Percentiles rank a stretch among this genome's conserved stretches.
phyloP scores from a whole-genome alignment of 23 tunicate genomes.

The Diplosoma virens region DNA sequence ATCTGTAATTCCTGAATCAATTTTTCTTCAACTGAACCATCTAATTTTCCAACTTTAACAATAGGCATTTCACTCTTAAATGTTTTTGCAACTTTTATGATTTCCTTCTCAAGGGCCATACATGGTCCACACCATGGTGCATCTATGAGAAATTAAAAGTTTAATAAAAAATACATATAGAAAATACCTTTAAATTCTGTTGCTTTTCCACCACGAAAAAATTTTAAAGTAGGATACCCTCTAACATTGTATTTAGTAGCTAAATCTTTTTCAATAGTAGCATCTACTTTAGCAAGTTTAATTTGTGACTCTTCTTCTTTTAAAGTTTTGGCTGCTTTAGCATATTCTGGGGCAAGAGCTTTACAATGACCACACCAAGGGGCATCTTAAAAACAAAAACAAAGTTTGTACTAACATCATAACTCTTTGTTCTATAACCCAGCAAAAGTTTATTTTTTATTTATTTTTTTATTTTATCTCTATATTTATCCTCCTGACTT shows the following conservation, averaged over 20 bases:
- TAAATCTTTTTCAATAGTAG: slow-evolving; percentile 61
- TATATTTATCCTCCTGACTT: too few species aligned
- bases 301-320: slow-evolving; percentile 17
- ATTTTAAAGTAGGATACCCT: slow-evolving; percentile 97
- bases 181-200: slow-evolving; percentile 74
- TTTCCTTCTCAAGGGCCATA: slow-evolving; percentile 40
- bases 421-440: too few species aligned
- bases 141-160: slow-evolving; percentile 35
- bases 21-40: slow-evolving; percentile 49
- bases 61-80: slow-evolving; percentile 44
- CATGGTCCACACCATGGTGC: slow-evolving; percentile 88
- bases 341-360: slow-evolving; percentile 98
- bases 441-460: too few species aligned
- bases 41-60: slow-evolving; percentile 61
- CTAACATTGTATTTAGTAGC: slow-evolving; percentile 73
- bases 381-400: slow-evolving; percentile 67
- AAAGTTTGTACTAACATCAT: neutral
- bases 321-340: slow-evolving; percentile 67
- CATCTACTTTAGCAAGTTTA: slow-evolving; percentile 94
- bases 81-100: slow-evolving; percentile 46
- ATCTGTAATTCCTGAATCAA: slow-evolving; percentile 43
- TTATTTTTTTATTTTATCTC: too few species aligned
- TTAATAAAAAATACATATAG: slow-evolving; percentile 1
- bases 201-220: slow-evolving; percentile 70
- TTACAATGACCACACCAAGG: slow-evolving; percentile 99